Evolutionary conservation across 2,113 vertebrate genomes (phyloP).

Genomic region (Hepsetus odoe): DNA sequence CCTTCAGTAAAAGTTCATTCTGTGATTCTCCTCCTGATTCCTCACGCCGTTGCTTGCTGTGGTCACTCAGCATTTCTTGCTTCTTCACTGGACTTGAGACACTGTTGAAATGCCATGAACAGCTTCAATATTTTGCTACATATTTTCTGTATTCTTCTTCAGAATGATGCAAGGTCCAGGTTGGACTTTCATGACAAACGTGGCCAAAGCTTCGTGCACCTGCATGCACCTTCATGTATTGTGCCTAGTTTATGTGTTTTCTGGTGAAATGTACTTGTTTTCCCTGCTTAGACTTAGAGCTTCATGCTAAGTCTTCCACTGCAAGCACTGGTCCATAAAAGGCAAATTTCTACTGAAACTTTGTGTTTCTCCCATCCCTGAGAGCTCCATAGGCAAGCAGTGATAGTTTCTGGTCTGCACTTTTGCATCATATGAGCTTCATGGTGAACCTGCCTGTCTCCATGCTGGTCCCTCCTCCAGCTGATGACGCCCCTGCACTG

Average conservation of each 20-base stretch:
- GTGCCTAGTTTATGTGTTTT: not conserved
- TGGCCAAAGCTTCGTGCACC: not conserved
- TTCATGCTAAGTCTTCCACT: not conserved
- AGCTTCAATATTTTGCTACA: too few relatives aligned
- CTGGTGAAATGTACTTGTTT: not conserved
- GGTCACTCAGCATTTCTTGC: not conserved
- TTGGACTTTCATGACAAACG: not conserved
- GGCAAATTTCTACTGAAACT: not conserved
- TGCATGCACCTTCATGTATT: not conserved
- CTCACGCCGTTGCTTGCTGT: not conserved
- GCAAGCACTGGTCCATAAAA: not conserved
- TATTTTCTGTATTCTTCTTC: not conserved
- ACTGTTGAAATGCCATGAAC: not conserved
- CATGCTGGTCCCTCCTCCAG: slow-evolving; percentile 52
- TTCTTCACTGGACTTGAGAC: not conserved
- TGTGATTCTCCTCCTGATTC: not conserved
- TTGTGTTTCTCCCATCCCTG: not conserved
- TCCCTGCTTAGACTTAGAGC: not conserved
- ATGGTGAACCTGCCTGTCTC: slow-evolving; percentile 75
- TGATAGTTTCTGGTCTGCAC: not conserved
- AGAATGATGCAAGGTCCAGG: not conserved
- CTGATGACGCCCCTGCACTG: slow-evolving; percentile 49
- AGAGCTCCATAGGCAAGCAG: not conserved
- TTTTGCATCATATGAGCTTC: slow-evolving; percentile 73
- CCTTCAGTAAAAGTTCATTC: not conserved